Conservation (phyloP, 53 echinoderm and acorn worm species). For the Pentamera pediparva region DNA sequence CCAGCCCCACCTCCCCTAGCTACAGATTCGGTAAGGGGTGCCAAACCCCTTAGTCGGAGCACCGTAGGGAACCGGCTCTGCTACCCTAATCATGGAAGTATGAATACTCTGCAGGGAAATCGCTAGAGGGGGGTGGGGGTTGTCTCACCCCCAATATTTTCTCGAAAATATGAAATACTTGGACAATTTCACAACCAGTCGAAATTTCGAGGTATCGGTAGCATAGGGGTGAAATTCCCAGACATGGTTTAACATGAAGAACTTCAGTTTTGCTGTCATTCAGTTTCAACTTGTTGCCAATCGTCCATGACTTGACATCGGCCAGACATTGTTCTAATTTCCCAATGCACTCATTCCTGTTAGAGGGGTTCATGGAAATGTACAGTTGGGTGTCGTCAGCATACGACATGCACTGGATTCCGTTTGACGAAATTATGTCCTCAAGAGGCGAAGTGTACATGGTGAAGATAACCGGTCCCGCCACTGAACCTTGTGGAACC, state of each 20-base stretch:
- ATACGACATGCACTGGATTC: slow-evolving; percentile 11
- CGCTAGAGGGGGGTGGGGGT: too few relatives aligned
- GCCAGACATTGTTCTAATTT: neutral
- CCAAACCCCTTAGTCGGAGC: too few relatives aligned
- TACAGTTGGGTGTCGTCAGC: slow-evolving; percentile 23
- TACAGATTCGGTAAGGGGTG: too few relatives aligned
- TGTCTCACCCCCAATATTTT: too few relatives aligned
- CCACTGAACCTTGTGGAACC: slow-evolving; percentile 2
- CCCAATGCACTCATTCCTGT: neutral
- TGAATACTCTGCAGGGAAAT: too few relatives aligned
- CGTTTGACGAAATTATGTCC: neutral
- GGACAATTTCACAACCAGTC: too few relatives aligned
- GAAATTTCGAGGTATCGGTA: too few relatives aligned
- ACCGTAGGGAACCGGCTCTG: too few relatives aligned
- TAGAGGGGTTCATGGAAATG: slow-evolving; percentile 10
- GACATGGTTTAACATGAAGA: neutral
- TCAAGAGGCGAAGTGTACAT: neutral
- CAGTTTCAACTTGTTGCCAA: neutral
- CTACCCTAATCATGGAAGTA: too few relatives aligned
- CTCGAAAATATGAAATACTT: too few relatives aligned
- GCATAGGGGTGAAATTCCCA: too few relatives aligned
- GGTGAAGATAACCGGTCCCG: slow-evolving; percentile 9
- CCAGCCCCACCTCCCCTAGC: too few relatives aligned
- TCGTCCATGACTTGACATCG: neutral
- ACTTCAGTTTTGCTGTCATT: neutral